phyloP scores from a whole-genome alignment of 2,888 invertebrate species.

The Thereva unica region DNA sequence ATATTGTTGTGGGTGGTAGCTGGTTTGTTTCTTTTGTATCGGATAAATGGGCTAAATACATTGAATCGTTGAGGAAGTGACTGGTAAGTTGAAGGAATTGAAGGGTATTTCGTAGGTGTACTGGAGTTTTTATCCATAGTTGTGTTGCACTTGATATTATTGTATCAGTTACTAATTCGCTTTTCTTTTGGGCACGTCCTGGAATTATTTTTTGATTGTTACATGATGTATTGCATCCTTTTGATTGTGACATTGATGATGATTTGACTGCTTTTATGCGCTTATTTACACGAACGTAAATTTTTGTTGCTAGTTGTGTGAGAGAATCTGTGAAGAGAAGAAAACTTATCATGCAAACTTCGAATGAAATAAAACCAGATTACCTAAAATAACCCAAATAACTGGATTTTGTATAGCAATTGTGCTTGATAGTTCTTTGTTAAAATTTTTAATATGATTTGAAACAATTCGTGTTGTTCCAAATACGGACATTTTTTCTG shows the following conservation, averaged over 20 bases:
- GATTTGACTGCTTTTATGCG: slow-evolving; percentile 36
- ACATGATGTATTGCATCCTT: not conserved
- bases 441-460: slow-evolving; percentile 47
- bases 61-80: slow-evolving; percentile 47
- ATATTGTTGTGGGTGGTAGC: not conserved
- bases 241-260: slow-evolving; percentile 16
- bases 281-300: slow-evolving; percentile 43
- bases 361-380: not conserved
- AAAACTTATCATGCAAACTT: not conserved
- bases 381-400: slow-evolving; percentile 46
- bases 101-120: slow-evolving; percentile 47
- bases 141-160: slow-evolving; percentile 48
- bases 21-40: slow-evolving; percentile 42
- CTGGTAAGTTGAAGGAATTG: slow-evolving; percentile 47
- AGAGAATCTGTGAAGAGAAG: slow-evolving; percentile 43
- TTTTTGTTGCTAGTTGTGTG: slow-evolving; percentile 46
- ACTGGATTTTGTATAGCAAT: slow-evolving; percentile 44
- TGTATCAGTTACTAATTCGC: slow-evolving; percentile 44
- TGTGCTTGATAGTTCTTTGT: slow-evolving; percentile 44
- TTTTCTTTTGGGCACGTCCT: slow-evolving; percentile 40
- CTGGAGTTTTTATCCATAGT: slow-evolving; percentile 48
- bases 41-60: slow-evolving; percentile 43
- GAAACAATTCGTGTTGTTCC: slow-evolving; percentile 46
- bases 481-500: slow-evolving; percentile 50
- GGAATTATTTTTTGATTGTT: not conserved